Evolutionary conservation across 2,797 vertebrate species (phyloP).

Genomic region (Hoplostethus atlanticus): DNA sequence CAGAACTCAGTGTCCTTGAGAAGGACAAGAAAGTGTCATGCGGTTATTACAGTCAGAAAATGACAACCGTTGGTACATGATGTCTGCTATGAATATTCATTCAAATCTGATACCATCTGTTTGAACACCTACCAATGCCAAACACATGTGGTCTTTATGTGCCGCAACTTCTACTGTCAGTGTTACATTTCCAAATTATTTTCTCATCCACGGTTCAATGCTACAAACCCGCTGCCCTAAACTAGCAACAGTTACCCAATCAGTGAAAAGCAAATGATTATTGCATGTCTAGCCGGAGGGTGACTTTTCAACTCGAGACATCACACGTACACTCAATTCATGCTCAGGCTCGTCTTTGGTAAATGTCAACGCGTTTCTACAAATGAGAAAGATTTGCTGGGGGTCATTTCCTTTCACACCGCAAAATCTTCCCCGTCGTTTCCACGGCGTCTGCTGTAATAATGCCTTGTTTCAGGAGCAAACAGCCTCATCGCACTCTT

Average conservation of each 20-base stretch:
- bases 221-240: conserved; percentile 8
- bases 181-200: conserved; percentile 25
- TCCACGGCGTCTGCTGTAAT: conserved; percentile 51
- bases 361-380: conserved; percentile 69
- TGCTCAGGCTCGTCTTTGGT: conserved; percentile 46
- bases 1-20: conserved; percentile 48
- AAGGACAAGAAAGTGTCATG: conserved; percentile 43
- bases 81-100: conserved; percentile 73
- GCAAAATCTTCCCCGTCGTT: conserved; percentile 56
- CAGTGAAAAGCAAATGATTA: conserved; percentile 25
- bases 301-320: conserved; percentile 46
- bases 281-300: conserved; percentile 10
- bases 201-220: not conserved
- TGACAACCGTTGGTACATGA: conserved; percentile 62
- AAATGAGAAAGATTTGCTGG: conserved; percentile 68
- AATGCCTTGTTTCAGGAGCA: conserved; percentile 67
- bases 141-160: conserved; percentile 31
- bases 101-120: conserved; percentile 70
- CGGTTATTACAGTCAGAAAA: conserved; percentile 55
- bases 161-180: not conserved
- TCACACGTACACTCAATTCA: conserved; percentile 51
- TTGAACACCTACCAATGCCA: conserved; percentile 66
- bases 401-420: conserved; percentile 62
- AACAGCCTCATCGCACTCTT: conserved; percentile 41
- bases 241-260: conserved; percentile 32